Conservation (phyloP, 2,113 vertebrate genomes). For the Raja brachyura region DNA sequence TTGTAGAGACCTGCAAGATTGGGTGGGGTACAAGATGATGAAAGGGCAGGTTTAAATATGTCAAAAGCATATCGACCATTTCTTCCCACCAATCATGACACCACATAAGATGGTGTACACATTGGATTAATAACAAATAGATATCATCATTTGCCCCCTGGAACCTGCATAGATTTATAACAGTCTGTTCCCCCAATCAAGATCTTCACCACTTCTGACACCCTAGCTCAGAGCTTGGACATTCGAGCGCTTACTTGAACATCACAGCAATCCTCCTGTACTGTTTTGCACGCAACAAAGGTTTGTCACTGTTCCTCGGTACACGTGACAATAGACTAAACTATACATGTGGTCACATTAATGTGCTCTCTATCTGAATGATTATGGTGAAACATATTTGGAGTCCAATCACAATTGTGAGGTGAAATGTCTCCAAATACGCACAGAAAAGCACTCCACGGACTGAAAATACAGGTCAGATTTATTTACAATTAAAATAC, state of each 20-base stretch:
- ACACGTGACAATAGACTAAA: too few relatives aligned
- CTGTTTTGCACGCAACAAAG: too few relatives aligned
- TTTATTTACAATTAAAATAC: slow-evolving; percentile 13
- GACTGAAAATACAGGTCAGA: background rate
- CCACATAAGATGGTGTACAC: background rate
- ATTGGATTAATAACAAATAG: background rate
- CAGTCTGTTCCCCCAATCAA: background rate
- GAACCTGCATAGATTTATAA: background rate
- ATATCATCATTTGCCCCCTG: background rate
- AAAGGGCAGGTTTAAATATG: background rate
- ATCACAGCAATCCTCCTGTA: background rate
- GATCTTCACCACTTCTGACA: background rate
- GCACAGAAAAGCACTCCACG: background rate
- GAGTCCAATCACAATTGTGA: background rate
- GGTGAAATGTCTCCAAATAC: background rate
- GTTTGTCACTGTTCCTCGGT: too few relatives aligned
- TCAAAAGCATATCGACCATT: background rate
- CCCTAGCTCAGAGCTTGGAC: background rate
- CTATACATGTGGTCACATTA: background rate
- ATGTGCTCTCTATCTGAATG: background rate
- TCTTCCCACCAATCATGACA: background rate
- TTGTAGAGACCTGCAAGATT: background rate
- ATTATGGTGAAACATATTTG: too few relatives aligned
- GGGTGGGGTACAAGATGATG: background rate
- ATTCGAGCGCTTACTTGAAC: background rate